A percentile compares a stretch with the other conserved stretches of the same genome.
These are phyloP conservation scores for Epizoanthus rinbou DNA, from an alignment of 92 coral and sea anemone species.

Conservation along the genomic window DNA sequence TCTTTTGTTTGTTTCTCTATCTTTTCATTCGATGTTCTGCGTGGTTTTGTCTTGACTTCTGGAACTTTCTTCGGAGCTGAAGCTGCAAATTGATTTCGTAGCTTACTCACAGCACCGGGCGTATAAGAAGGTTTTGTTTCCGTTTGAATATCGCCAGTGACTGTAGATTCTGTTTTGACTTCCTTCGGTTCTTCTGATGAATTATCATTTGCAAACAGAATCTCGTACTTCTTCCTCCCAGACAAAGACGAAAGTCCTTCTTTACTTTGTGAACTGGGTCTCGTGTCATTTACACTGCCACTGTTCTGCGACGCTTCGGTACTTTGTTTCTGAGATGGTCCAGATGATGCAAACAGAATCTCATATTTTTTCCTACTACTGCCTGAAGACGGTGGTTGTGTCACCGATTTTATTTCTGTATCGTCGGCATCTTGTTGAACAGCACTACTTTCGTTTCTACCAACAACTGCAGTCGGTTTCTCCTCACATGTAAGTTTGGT, in stretches of 20 bases:
- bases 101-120: constrained; percentile 35
- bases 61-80: constrained; percentile 7
- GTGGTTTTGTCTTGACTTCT: constrained; percentile 16
- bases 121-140: constrained; percentile 16
- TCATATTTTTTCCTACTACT: constrained; percentile 38
- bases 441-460: neutral
- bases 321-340: constrained; percentile 12
- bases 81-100: constrained; percentile 39
- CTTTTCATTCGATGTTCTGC: constrained; percentile 4
- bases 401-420: neutral
- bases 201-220: constrained; percentile 37
- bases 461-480: neutral
- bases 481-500: neutral
- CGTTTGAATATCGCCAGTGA: neutral
- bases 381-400: neutral
- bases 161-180: constrained; percentile 1
- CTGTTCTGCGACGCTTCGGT: neutral
- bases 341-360: constrained; percentile 40
- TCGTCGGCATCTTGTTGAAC: neutral
- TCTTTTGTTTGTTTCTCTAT: constrained; percentile 7
- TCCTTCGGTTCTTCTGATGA: constrained; percentile 23
- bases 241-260: neutral
- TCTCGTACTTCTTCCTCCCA: constrained; percentile 37
- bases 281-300: neutral
- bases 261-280: constrained; percentile 5